Base-by-base conservation (phyloP, 2,797 vertebrate species). In the Sitta carolinensis region DNA sequence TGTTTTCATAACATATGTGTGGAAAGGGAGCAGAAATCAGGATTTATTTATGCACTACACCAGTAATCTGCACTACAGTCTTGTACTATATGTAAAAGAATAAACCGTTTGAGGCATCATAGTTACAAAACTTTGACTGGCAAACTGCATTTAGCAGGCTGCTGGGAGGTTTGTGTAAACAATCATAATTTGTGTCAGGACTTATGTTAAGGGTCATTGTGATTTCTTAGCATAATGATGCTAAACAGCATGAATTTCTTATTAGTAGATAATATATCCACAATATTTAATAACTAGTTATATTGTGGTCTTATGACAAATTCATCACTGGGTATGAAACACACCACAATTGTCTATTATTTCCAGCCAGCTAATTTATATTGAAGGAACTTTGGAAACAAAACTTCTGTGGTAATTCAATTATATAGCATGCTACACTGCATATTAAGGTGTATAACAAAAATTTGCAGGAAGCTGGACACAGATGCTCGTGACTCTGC, bases 131-230 rank as follows among this genome's bases (percentile, higher is more conserved):
- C 21, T 61, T 74, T 17, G 68, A 90, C 30, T 91, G 84, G 59
- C 81, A 94, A 92, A 74, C 64, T 77, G 58, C 63, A 45, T 67
- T 92, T 72, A 86, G 82, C 42, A 82, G 70, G 50, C 59, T 94
- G 50, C 55, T 84, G 54, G 86, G 79, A 96, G 43, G 61, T 52
- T 57, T 82, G 43, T 57, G 84, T 89, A 96, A 96, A 92, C 80
- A 88, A 89, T n/a, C 83, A 78, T 85, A 89, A 90, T 73, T 93
- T 84, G 62, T 57, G 32, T 74, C 78, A 82, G 64, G 51, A 55
- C 26, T 92, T 58, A 34, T 2, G 16, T 47, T 57, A 45, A 93
- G 32, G 66, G 61, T 89, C 76, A 61, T 62, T 83, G 85, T 79
- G 80, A 3, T 48, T 80, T 77, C 62, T 74, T 36, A 74, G 62